These are phyloP conservation scores for Asobara japonica DNA, from an alignment of 1,140 invertebrate genomes.

Conservation along the genomic window DNA sequence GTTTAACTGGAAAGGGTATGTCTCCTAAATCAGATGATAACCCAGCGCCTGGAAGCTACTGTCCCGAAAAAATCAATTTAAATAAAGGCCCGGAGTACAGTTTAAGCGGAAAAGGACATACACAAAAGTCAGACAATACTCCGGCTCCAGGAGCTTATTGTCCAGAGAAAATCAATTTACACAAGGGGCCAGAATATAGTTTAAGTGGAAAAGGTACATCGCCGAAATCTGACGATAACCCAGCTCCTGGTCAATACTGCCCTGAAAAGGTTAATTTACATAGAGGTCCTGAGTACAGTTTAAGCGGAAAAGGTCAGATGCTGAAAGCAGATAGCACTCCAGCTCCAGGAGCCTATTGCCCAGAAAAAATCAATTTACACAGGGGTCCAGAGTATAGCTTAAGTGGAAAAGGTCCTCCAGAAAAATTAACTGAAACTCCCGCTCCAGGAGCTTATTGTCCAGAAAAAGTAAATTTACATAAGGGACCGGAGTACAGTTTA, in stretches of 20 bases:
- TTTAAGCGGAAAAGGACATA: conserved; percentile 33
- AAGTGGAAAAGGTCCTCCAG: conserved; percentile 36
- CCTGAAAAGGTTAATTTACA: conserved; percentile 45
- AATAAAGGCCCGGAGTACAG: conserved; percentile 30
- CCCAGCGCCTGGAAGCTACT: conserved; percentile 68
- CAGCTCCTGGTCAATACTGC: conserved; percentile 45
- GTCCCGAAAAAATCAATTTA: conserved; percentile 71
- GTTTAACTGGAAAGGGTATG: conserved; percentile 35
- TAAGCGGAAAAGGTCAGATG: conserved; percentile 38
- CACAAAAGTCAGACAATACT: conserved; percentile 59
- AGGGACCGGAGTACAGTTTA: conserved; percentile 45
- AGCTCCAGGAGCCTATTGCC: conserved; percentile 46
- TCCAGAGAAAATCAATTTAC: conserved; percentile 71
- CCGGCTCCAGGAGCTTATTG: conserved; percentile 71
- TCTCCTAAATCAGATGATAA: conserved; percentile 59
- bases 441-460: conserved; percentile 92
- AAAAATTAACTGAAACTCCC: conserved; percentile 65
- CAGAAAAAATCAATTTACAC: conserved; percentile 43
- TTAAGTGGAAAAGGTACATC: conserved; percentile 35
- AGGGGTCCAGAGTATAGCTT: conserved; percentile 45
- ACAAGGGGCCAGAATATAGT: conserved; percentile 32
- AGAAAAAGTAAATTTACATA: conserved; percentile 72
- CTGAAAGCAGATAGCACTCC: conserved; percentile 43
- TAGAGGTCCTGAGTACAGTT: conserved; percentile 43
- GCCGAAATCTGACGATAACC: conserved; percentile 60